A percentile compares a stretch with the other conserved stretches of the same genome.
phyloP scores from a whole-genome alignment of 2,888 invertebrate species.

The Archips xylosteana region DNA sequence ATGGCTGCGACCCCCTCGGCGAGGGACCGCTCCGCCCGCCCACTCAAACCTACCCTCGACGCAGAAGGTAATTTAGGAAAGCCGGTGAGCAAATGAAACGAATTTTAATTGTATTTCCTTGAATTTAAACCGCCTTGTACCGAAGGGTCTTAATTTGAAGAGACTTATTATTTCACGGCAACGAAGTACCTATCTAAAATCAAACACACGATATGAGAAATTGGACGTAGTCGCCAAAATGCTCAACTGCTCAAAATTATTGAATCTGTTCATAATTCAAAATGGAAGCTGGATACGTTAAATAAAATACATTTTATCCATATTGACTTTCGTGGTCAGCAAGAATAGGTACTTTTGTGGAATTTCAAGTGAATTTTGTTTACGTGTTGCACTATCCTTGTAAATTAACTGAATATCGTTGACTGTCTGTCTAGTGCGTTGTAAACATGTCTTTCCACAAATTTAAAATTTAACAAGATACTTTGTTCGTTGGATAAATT shows the following conservation, averaged over 20 bases:
- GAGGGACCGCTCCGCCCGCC: constrained; percentile 44
- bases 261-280: background rate
- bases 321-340: background rate
- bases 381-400: no score
- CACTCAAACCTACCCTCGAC: constrained; percentile 46
- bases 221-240: background rate
- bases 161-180: constrained; percentile 26
- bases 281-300: background rate
- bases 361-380: background rate
- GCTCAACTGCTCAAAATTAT: background rate
- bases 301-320: background rate
- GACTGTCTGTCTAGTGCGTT: no score
- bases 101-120: constrained; percentile 50
- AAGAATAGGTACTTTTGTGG: background rate
- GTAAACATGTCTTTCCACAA: no score
- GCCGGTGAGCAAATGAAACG: constrained; percentile 55
- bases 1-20: constrained; percentile 51
- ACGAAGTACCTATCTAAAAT: background rate
- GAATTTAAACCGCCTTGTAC: constrained; percentile 41
- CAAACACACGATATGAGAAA: constrained; percentile 19
- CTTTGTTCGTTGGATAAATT: no score
- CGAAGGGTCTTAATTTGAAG: constrained; percentile 31
- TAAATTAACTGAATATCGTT: no score
- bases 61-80: constrained; percentile 56
- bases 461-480: no score